Evolutionary conservation across 2,113 vertebrate species (phyloP), one percentile per base, ranked within the genome.

Genomic region (Hippolais icterina): DNA sequence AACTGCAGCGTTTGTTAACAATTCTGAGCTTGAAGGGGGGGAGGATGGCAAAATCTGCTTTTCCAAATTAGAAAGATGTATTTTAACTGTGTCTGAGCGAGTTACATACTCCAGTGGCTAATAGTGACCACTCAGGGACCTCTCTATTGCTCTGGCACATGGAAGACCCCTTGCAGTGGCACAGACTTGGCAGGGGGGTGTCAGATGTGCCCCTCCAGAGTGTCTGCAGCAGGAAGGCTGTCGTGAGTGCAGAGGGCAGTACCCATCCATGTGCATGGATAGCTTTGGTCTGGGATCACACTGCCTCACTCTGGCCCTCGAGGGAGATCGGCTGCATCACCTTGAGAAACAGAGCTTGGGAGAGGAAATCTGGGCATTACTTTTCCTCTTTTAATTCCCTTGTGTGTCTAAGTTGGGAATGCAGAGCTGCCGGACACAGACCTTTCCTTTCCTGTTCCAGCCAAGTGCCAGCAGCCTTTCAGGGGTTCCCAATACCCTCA

Each of bases 1-100:
- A 88, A 94, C 49, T 57, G 72, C 42, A 80, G 81, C 71, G 3
- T 89, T 80, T 74, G 86, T 95, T 88, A 93, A 84, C 91, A 86
- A 93, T 94, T 89, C 87, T 76, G 79, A 91, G 84, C 91, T 83
- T 65, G 86, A 66, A 61, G 71, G 63, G 70, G 21, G 44, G 72
- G 80, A 85, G 61, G 76, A 75, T 46, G 29, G 76, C 71, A 83
- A 96, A 93, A 94, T 41, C 66, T 72, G 79, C 76, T 79, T 83
- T 80, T 64, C 31, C 78, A 74, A 79, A 93, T 90, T 69, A 86
- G 75, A 77, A 68, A 76, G 56, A 75, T 81, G 17, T 35, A 56
- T 84, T 93, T 87, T 92, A 87, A 44, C 47, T 9, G 60, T 76
- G 46, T 69, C 56, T 82, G 50, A 65, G 50, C 10, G 63, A 79